Conservation (phyloP, 2,797 vertebrate species). For the Fundulus diaphanus region DNA sequence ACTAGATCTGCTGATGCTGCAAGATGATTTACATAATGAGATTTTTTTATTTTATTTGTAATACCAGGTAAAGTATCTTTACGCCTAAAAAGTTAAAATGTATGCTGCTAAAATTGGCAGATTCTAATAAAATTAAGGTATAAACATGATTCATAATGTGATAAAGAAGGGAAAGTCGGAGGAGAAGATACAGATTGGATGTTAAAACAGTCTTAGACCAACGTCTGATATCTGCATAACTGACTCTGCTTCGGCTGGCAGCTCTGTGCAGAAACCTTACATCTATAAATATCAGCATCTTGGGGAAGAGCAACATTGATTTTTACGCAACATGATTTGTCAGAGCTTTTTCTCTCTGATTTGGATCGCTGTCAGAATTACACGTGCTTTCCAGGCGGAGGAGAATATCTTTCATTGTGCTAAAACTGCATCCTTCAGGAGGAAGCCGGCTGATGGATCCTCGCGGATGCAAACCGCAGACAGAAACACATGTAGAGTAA, state of each 20-base stretch:
- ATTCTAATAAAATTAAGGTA: background rate
- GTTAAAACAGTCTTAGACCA: background rate
- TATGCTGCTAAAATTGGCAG: constrained; percentile 7
- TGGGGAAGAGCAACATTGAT: constrained; percentile 5
- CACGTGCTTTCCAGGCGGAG: constrained; percentile 28
- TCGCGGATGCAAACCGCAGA: constrained; percentile 47
- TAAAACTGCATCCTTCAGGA: constrained; percentile 26
- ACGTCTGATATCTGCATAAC: constrained; percentile 17
- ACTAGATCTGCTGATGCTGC: constrained; percentile 22
- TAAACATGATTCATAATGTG: background rate
- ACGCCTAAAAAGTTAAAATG: constrained; percentile 5
- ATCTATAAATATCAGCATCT: constrained; percentile 14
- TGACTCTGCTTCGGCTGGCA: background rate
- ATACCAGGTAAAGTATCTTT: background rate
- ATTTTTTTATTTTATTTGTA: background rate
- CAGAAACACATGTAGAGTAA: constrained; percentile 24
- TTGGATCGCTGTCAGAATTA: constrained; percentile 10
- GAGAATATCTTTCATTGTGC: constrained; percentile 22
- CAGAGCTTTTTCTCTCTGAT: constrained; percentile 17
- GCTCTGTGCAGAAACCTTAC: constrained; percentile 4
- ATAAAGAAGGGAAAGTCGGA: background rate
- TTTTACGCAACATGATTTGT: constrained; percentile 31
- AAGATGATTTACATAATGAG: constrained; percentile 47
- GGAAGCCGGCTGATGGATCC: constrained; percentile 46
- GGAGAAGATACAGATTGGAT: background rate